Base-by-base conservation (phyloP, 2,888 invertebrate genomes). In the Fissipunctia ypsillon region DNA sequence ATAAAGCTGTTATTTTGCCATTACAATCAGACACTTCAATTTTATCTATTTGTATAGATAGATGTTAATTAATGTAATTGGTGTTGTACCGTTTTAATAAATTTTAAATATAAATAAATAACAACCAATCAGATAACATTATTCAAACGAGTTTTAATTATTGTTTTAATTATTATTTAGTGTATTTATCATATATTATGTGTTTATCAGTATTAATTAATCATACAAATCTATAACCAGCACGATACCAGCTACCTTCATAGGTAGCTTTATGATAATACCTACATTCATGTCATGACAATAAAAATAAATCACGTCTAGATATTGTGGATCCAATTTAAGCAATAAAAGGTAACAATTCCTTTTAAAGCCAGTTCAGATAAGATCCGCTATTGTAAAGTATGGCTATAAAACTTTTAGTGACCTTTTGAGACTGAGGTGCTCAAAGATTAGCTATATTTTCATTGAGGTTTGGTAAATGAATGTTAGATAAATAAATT, bases 301-400 rank as follows among this genome's bases (percentile, higher is more conserved):
- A 71, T 79, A 71, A 76, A 79, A 67, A 61, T 76, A 67, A 84
- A 76, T 74, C 81, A 76, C 61, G 61, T 65, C 22, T 60, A 75
- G 56, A 78, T 75, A 72, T 83, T 84, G 73, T 74, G 74, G 65
- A 76, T 72, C 73, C 76, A 78, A 85, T 86, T 83, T 70, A 57
- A 45, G 63, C 68, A 74, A 72, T 76, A 84, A 86, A 84, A 85
- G 85, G 69, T 72, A 66, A 78, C 83, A 78, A 82, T 78, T 75
- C 63, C 77, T 74, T 80, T 78, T 57, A 78, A 70, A 73, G 66
- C 59, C 69, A 59, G 63, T 69, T 69, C 70, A 71, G 79, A 85
- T 85, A 82, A 82, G 60, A 81, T 84, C 84, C 54, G 69, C 66
- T 69, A 78, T 84, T 83, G 84, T 84, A 71, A 76, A 73, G 63